Conservation (phyloP, 2,888 invertebrate genomes). For the Linhomoeus sp. region DNA sequence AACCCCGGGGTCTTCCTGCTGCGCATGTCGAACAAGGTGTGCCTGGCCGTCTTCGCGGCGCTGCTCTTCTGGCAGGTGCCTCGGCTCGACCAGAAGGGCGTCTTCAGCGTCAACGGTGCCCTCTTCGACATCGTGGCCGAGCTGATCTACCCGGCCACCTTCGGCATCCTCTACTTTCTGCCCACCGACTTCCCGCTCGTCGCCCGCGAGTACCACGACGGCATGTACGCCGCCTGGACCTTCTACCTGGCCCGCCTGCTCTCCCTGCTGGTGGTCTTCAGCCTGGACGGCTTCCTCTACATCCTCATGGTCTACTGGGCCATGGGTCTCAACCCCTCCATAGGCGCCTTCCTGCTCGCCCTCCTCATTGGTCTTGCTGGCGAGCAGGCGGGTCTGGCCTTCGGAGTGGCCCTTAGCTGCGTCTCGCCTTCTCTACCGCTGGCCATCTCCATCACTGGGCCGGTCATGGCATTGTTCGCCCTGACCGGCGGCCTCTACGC, state of each 20-base stretch:
- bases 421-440: conserved; percentile 2
- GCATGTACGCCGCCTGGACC: conserved; percentile 53
- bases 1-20: conserved; percentile 49
- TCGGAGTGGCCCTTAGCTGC: conserved; percentile 3
- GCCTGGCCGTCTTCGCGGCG: conserved; percentile 42
- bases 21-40: not conserved
- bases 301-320: conserved; percentile 64
- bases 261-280: conserved; percentile 48
- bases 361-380: not conserved
- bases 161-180: conserved; percentile 62
- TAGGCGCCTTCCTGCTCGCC: conserved; percentile 1
- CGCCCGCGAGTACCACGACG: conserved; percentile 62
- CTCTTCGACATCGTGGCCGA: conserved; percentile 67
- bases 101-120: conserved; percentile 77
- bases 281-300: conserved; percentile 60
- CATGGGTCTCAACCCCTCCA: conserved; percentile 35
- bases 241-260: conserved; percentile 17
- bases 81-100: conserved; percentile 57
- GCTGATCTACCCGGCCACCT: conserved; percentile 77
- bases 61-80: conserved; percentile 65
- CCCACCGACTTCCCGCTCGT: conserved; percentile 68
- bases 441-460: conserved; percentile 13
- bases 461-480: conserved; percentile 20
- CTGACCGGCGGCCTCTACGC: conserved; percentile 17
- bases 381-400: conserved; percentile 3